Percentiles rank a stretch among this genome's conserved stretches.
These are phyloP conservation scores for Brotula barbata DNA, from an alignment of 2,797 vertebrate species.

Conservation along the genomic window DNA sequence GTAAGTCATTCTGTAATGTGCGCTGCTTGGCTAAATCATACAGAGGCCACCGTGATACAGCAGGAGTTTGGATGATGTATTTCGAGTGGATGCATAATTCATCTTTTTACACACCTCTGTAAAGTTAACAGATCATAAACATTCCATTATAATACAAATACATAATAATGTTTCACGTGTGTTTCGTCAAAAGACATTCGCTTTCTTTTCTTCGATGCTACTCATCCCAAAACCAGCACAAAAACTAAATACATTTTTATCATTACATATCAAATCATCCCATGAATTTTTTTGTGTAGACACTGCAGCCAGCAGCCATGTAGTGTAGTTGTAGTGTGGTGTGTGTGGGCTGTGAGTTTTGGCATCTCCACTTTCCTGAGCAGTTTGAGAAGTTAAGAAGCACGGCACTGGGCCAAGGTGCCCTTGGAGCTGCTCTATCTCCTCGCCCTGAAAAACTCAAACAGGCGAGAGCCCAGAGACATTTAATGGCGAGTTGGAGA, in stretches of 20 bases:
- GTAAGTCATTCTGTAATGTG: slow-evolving; percentile 37
- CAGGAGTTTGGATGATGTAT: slow-evolving; percentile 18
- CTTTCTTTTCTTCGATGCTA: slow-evolving; percentile 30
- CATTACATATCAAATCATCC: slow-evolving; percentile 54
- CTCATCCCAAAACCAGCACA: slow-evolving; percentile 38
- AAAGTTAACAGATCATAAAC: slow-evolving; percentile 10
- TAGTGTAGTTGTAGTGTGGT: no score
- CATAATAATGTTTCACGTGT: no score
- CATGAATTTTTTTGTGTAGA: no score
- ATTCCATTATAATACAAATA: slow-evolving; percentile 14
- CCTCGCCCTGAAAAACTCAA: slow-evolving; percentile 49
- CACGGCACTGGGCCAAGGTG: slow-evolving; percentile 61
- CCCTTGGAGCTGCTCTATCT: slow-evolving; percentile 53
- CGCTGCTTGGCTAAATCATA: slow-evolving; percentile 40
- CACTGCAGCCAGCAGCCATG: no score
- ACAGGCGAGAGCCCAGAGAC: slow-evolving; percentile 54
- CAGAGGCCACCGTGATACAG: slow-evolving; percentile 9
- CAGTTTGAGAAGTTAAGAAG: slow-evolving; percentile 39
- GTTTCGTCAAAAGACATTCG: no score
- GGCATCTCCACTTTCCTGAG: slow-evolving; percentile 16
- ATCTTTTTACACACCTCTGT: no score
- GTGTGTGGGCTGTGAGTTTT: slow-evolving; percentile 37
- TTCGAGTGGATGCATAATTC: slow-evolving; percentile 4
- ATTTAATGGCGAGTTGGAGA: slow-evolving; percentile 38
- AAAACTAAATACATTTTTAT: slow-evolving; percentile 56